Conservation (phyloP, 2,888 invertebrate genomes). For the Cyrtodaria siliqua region DNA sequence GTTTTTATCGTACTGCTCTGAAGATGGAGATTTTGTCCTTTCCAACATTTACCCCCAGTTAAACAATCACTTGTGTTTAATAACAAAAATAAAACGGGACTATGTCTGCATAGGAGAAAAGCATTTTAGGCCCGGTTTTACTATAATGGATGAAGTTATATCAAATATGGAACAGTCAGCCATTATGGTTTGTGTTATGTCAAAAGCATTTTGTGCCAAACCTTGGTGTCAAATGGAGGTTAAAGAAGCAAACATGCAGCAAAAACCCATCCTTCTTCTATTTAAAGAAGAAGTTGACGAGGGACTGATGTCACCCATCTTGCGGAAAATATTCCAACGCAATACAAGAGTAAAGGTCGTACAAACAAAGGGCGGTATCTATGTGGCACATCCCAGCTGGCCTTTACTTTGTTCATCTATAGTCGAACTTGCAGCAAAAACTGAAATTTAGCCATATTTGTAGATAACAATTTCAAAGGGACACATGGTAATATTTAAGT, state of each 20-base stretch:
- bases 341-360: constrained; percentile 4
- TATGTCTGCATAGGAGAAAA: constrained; percentile 5
- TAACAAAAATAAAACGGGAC: background rate
- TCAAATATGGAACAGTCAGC: constrained; percentile 1
- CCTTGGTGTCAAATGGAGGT: constrained; percentile 9
- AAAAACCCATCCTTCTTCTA: constrained; percentile 4
- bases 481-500: too few relatives aligned
- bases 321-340: background rate
- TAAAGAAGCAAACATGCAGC: constrained; percentile 1
- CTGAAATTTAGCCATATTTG: too few relatives aligned
- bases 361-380: background rate
- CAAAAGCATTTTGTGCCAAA: constrained; percentile 1
- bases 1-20: constrained; percentile 10
- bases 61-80: background rate
- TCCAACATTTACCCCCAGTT: background rate
- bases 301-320: background rate
- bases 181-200: constrained; percentile 7
- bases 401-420: background rate
- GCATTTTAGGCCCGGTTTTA: constrained; percentile 5
- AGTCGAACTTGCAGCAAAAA: constrained; percentile 7
- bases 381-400: background rate
- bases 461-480: too few relatives aligned
- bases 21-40: constrained; percentile 6
- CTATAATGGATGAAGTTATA: constrained; percentile 2
- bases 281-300: constrained; percentile 4